These are phyloP conservation scores for Dasysyrphus tricinctus DNA, from an alignment of 2,888 invertebrate species.

Conservation along the genomic window DNA sequence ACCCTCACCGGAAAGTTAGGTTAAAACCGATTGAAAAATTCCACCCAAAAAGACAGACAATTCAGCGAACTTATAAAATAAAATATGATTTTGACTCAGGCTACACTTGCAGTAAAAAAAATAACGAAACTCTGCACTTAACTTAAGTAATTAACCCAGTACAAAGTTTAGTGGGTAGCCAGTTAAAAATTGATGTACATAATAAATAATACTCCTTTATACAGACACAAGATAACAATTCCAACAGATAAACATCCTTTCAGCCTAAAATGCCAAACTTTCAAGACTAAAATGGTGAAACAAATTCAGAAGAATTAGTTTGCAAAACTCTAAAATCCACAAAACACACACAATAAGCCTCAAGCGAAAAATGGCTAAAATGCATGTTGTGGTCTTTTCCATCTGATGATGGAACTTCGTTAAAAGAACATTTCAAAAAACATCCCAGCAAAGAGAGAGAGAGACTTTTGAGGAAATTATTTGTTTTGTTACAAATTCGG, in stretches of 20 bases:
- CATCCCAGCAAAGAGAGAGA: not conserved
- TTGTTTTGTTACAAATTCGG: constrained; percentile 52
- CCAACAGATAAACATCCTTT: constrained; percentile 14
- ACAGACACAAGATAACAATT: not conserved
- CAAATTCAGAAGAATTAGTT: constrained; percentile 31
- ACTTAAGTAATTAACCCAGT: constrained; percentile 3
- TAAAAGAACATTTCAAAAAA: constrained; percentile 39
- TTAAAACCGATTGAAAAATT: too few relatives aligned
- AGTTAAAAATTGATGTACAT: not conserved
- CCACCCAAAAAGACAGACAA: too few relatives aligned
- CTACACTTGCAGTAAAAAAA: too few relatives aligned
- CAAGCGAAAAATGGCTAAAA: constrained; percentile 47
- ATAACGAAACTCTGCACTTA: constrained; percentile 2
- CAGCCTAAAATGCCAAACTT: constrained; percentile 18
- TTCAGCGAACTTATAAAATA: too few relatives aligned
- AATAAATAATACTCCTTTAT: not conserved
- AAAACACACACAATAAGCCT: constrained; percentile 22
- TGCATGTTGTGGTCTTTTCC: constrained; percentile 59
- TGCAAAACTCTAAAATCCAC: constrained; percentile 17
- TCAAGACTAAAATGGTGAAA: not conserved
- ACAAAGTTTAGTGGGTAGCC: not conserved
- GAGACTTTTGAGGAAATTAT: constrained; percentile 41
- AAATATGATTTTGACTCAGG: too few relatives aligned
- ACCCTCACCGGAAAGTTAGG: too few relatives aligned
- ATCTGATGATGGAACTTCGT: constrained; percentile 7